Evolutionary conservation across 2,113 vertebrate species (phyloP).

Genomic region (Connochaetes taurinus): DNA sequence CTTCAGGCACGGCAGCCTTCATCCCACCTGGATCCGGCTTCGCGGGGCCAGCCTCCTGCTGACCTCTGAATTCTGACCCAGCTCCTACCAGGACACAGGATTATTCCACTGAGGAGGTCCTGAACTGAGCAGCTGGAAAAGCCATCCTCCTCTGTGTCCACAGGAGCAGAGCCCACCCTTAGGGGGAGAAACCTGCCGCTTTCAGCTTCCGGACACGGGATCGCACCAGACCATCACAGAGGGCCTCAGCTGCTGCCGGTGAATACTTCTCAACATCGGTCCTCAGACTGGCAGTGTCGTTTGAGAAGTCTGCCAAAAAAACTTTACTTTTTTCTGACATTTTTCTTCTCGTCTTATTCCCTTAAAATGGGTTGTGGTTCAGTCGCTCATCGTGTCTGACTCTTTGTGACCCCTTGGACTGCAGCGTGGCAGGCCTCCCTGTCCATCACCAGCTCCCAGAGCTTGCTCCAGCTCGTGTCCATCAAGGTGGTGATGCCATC

Average conservation of each 20-base stretch:
- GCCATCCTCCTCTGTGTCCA: not conserved
- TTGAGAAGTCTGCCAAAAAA: too few species aligned
- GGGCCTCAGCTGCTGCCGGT: not conserved
- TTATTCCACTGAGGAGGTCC: not conserved
- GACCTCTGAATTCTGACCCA: not conserved
- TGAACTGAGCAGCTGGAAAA: not conserved
- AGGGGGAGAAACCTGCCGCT: not conserved
- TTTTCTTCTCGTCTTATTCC: too few species aligned
- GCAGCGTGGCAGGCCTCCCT: not conserved
- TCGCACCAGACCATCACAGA: not conserved
- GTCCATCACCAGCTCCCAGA: not conserved
- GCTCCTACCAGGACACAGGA: not conserved
- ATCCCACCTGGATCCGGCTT: constrained; percentile 2
- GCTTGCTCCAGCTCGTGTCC: not conserved
- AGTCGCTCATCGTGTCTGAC: rapidly evolving
- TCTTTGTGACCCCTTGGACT: not conserved
- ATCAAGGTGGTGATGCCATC: not conserved
- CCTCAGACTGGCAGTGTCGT: not conserved
- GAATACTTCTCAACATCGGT: not conserved
- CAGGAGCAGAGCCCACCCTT: not conserved
- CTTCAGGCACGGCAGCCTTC: not conserved
- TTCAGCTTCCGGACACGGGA: not conserved
- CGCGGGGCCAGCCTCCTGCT: not conserved
- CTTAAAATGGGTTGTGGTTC: not conserved
- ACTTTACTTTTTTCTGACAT: not conserved